phyloP scores from a whole-genome alignment of 2,888 invertebrate species.

The Xanthia icteritia region DNA sequence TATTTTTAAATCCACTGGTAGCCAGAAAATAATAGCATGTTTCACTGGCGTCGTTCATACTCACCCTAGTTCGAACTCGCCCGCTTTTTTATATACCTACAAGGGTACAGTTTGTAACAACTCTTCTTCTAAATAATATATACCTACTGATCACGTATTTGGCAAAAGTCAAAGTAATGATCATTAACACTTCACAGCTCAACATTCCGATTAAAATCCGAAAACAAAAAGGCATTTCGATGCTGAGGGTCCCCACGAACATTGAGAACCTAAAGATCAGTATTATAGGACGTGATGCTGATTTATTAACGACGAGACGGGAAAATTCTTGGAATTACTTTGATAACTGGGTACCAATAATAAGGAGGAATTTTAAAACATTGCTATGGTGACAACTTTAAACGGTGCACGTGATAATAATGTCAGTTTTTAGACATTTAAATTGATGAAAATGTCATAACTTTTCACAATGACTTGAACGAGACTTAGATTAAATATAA shows the following conservation, averaged over 20 bases:
- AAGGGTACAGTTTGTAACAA: too few relatives aligned
- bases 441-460: neutral
- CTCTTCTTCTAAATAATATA: too few relatives aligned
- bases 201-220: conserved; percentile 6
- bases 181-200: neutral
- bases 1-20: neutral
- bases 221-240: conserved; percentile 49
- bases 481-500: neutral
- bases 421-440: neutral
- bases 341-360: neutral
- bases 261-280: conserved; percentile 35
- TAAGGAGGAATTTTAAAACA: neutral
- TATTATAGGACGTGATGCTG: conserved; percentile 40
- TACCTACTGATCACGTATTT: too few relatives aligned
- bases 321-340: neutral
- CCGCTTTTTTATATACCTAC: too few relatives aligned
- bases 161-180: conserved; percentile 1
- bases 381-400: neutral
- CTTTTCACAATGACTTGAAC: neutral
- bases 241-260: conserved; percentile 45
- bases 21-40: neutral
- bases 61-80: too few relatives aligned
- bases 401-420: neutral
- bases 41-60: neutral
- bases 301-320: conserved; percentile 28